phyloP scores from a whole-genome alignment of 2,113 vertebrate genomes.

The Balaenoptera acutorostrata region DNA sequence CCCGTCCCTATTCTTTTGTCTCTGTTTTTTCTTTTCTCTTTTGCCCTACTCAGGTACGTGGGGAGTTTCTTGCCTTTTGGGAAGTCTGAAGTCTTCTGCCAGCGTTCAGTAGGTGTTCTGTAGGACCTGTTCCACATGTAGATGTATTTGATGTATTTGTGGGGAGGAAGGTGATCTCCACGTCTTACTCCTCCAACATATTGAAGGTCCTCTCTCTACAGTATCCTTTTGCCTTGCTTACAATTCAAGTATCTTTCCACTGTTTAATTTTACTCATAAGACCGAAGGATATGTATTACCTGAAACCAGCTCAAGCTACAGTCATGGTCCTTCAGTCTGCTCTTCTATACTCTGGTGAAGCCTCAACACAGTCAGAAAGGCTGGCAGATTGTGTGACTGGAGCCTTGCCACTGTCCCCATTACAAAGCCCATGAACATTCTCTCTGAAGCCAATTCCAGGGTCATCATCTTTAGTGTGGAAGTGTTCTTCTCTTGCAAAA shows the following conservation, averaged over 20 bases:
- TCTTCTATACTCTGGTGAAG: slow-evolving; percentile 79
- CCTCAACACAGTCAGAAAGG: slow-evolving; percentile 73
- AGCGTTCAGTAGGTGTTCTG: too few relatives aligned
- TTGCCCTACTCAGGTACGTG: too few relatives aligned
- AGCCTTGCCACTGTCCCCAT: slow-evolving; percentile 66
- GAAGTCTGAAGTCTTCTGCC: too few relatives aligned
- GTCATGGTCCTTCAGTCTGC: slow-evolving; percentile 76
- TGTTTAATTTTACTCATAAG: slow-evolving; percentile 23
- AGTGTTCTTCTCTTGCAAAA: slow-evolving; percentile 78
- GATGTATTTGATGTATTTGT: too few relatives aligned
- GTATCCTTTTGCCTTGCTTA: neutral
- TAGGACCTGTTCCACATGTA: too few relatives aligned
- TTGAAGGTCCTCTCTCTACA: neutral
- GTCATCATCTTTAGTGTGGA: slow-evolving; percentile 57
- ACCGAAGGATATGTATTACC: slow-evolving; percentile 68
- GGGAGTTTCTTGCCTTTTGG: too few relatives aligned
- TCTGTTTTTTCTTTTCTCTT: too few relatives aligned
- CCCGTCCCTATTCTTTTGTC: too few relatives aligned
- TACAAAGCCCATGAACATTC: slow-evolving; percentile 74
- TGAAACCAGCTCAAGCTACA: slow-evolving; percentile 74
- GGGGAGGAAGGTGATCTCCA: too few relatives aligned
- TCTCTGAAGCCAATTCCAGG: slow-evolving; percentile 59
- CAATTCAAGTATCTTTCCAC: neutral
- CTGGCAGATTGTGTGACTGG: slow-evolving; percentile 76
- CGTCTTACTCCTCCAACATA: too few relatives aligned